phyloP scores from a whole-genome alignment of 2,797 vertebrate genomes.

The Takifugu ocellatus region DNA sequence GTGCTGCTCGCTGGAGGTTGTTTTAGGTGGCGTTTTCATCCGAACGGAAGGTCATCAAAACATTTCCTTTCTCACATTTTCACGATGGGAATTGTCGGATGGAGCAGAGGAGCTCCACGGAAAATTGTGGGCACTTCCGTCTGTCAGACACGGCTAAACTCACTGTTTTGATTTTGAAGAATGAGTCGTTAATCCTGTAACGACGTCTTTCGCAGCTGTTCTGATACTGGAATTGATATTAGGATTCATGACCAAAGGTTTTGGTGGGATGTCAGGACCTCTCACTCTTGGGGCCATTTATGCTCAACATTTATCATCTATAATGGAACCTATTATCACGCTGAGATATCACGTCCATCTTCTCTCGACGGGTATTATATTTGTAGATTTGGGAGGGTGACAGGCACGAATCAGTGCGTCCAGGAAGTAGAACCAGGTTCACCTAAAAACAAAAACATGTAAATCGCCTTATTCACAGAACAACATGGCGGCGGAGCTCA shows the following conservation, averaged over 20 bases:
- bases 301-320: slow-evolving; percentile 34
- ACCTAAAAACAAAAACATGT: too few relatives aligned
- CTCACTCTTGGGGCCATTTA: slow-evolving; percentile 26
- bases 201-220: slow-evolving; percentile 6
- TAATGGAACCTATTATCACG: slow-evolving; percentile 30
- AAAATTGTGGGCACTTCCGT: slow-evolving; percentile 3
- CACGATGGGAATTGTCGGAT: slow-evolving; percentile 18
- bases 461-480: too few relatives aligned
- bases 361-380: background rate
- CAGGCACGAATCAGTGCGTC: background rate
- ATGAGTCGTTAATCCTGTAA: slow-evolving; percentile 39
- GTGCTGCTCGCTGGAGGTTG: too few relatives aligned
- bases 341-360: slow-evolving; percentile 36
- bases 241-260: slow-evolving; percentile 19
- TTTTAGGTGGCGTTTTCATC: too few relatives aligned
- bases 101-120: slow-evolving; percentile 7
- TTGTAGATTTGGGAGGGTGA: background rate
- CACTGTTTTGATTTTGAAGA: slow-evolving; percentile 22
- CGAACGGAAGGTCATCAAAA: background rate
- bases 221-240: slow-evolving; percentile 20
- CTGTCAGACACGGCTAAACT: background rate
- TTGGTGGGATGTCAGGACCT: background rate
- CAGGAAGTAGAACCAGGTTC: too few relatives aligned
- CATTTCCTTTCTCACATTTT: background rate
- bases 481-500: too few relatives aligned